Percentiles rank a stretch among this genome's conserved stretches.
Evolutionary conservation across 2,113 vertebrate genomes (phyloP).

Genomic region (Pygoscelis adeliae): DNA sequence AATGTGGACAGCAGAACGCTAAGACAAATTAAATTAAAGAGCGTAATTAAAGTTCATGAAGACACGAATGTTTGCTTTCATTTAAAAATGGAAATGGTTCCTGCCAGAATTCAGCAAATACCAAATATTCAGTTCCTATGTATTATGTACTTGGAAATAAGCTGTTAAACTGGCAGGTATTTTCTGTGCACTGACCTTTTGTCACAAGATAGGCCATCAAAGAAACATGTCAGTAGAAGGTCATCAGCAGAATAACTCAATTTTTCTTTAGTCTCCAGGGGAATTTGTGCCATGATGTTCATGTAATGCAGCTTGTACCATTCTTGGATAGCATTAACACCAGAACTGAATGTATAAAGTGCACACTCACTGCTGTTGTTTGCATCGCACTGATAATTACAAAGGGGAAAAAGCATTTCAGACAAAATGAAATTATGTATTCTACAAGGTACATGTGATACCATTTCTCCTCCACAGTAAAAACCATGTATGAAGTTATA

Average conservation of each 20-base stretch:
- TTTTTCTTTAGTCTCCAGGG: slow-evolving; percentile 76
- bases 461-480: background rate
- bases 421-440: background rate
- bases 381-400: slow-evolving; percentile 69
- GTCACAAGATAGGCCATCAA: slow-evolving; percentile 80
- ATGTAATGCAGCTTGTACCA: slow-evolving; percentile 86
- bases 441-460: background rate
- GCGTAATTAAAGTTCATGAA: background rate
- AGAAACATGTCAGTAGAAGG: slow-evolving; percentile 79
- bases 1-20: background rate
- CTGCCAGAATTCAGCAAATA: background rate
- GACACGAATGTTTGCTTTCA: background rate
- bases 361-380: slow-evolving; percentile 73
- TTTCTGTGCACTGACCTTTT: slow-evolving; percentile 72
- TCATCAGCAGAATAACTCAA: slow-evolving; percentile 81
- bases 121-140: background rate
- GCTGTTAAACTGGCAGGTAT: background rate
- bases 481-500: background rate
- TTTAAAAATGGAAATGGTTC: background rate
- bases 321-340: slow-evolving; percentile 81
- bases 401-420: background rate
- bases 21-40: background rate
- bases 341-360: slow-evolving; percentile 81
- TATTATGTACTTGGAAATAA: background rate
- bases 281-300: slow-evolving; percentile 85